Evolutionary conservation across 1,140 invertebrate species (phyloP).

Genomic region (Drosophila auraria): DNA sequence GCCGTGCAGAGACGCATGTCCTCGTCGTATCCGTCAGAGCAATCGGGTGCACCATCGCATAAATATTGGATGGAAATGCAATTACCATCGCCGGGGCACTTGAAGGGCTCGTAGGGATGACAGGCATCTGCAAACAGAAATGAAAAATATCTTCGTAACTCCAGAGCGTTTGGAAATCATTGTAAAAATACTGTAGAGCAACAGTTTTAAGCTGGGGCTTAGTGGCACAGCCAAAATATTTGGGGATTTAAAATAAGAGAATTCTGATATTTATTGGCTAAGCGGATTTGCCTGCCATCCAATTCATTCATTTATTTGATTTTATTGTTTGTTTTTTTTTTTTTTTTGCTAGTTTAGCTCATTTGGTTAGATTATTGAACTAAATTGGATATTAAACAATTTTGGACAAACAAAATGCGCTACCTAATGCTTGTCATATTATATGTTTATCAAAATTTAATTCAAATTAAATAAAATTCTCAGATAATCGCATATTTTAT

Average conservation of each 20-base stretch:
- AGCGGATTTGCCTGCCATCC: slow-evolving; percentile 34
- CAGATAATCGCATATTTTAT: too few relatives aligned
- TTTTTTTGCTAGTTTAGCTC: slow-evolving; percentile 4
- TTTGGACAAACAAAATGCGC: neutral
- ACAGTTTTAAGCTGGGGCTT: slow-evolving; percentile 15
- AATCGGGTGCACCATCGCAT: slow-evolving; percentile 97
- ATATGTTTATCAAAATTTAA: neutral
- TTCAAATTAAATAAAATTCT: slow-evolving; percentile 1
- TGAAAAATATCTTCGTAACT: slow-evolving; percentile 9
- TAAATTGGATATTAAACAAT: neutral
- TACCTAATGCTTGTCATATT: neutral
- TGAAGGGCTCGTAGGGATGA: slow-evolving; percentile 97
- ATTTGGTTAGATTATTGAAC: neutral
- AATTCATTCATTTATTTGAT: slow-evolving; percentile 26
- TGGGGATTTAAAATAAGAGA: neutral
- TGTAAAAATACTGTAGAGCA: slow-evolving; percentile 6
- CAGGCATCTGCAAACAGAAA: slow-evolving; percentile 87
- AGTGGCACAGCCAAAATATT: slow-evolving; percentile 2
- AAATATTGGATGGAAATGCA: slow-evolving; percentile 98
- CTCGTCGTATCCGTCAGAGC: slow-evolving; percentile 93
- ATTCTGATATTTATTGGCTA: slow-evolving; percentile 12
- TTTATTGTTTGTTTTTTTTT: neutral
- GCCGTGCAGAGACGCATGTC: slow-evolving; percentile 97
- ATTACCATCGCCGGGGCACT: slow-evolving; percentile 95
- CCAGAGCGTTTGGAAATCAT: slow-evolving; percentile 6